Evolutionary conservation across 1,140 invertebrate genomes (phyloP).

Genomic region (Meteorus sp.): DNA sequence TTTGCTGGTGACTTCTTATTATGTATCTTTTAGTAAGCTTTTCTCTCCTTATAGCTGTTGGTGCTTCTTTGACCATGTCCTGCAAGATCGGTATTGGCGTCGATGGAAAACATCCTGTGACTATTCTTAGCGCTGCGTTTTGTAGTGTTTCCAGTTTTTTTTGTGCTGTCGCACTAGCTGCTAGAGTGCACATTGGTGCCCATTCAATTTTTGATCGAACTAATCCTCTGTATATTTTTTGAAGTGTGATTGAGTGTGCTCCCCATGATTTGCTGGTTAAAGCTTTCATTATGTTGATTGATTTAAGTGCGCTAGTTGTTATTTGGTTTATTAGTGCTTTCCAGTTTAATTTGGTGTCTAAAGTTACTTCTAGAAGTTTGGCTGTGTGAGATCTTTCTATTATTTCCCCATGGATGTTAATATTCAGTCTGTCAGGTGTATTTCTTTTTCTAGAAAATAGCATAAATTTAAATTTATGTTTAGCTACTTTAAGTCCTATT

Average conservation of each 20-base stretch:
- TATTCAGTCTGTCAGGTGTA: background rate
- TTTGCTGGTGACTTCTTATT: background rate
- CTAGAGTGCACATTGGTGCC: background rate
- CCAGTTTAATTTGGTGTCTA: constrained; percentile 22
- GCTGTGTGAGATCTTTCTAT: background rate
- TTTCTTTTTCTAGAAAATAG: constrained; percentile 4
- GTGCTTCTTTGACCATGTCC: constrained; percentile 18
- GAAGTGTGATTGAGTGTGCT: background rate
- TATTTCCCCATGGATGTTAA: background rate
- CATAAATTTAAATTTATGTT: constrained; percentile 3
- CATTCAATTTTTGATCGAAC: constrained; percentile 2
- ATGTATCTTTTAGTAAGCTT: background rate
- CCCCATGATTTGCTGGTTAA: constrained; percentile 11
- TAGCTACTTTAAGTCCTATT: background rate
- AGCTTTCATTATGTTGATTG: constrained; percentile 20
- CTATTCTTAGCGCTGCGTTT: background rate
- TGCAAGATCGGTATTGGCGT: constrained; percentile 24
- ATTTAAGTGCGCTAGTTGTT: background rate
- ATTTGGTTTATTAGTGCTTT: background rate
- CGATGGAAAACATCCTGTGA: constrained; percentile 23
- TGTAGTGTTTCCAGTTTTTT: background rate
- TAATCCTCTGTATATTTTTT: background rate
- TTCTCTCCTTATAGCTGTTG: constrained; percentile 3
- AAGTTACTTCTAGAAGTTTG: constrained; percentile 2
- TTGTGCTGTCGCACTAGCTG: background rate